Percentiles rank a stretch among this genome's conserved stretches.
These are phyloP conservation scores for Gallinago jamesoni DNA, from an alignment of 2,113 vertebrate genomes.

Conservation along the genomic window DNA sequence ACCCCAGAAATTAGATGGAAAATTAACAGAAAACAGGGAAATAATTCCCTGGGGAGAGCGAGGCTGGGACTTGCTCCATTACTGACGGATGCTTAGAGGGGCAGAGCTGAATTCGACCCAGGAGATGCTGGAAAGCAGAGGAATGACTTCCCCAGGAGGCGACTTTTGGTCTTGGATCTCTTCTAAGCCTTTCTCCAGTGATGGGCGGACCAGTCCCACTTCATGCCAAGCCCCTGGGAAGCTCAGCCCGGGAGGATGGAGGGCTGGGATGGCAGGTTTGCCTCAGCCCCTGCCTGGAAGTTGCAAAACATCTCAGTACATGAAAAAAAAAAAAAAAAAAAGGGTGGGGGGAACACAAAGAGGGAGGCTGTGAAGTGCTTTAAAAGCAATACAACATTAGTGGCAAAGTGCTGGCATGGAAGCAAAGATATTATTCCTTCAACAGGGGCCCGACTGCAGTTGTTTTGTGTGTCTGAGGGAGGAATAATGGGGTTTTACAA, in stretches of 20 bases:
- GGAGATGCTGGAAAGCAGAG: neutral
- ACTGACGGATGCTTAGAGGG: neutral
- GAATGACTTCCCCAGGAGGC: neutral
- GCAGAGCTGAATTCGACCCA: neutral
- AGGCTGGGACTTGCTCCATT: neutral
- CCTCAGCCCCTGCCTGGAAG: neutral
- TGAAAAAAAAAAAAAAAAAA: no score
- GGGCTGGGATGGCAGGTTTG: no score
- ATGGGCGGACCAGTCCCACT: neutral
- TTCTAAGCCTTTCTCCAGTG: neutral
- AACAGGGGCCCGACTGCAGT: neutral
- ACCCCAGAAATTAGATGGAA: neutral
- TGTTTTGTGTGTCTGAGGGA: neutral
- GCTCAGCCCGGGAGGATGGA: rapidly evolving
- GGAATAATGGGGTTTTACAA: neutral
- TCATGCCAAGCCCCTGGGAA: neutral
- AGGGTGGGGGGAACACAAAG: neutral
- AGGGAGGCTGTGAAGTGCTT: neutral
- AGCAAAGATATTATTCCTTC: neutral
- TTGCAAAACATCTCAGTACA: neutral
- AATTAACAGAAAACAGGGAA: neutral
- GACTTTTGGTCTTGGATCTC: neutral
- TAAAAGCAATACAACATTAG: neutral
- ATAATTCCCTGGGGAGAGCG: neutral
- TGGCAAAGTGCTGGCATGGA: neutral